Evolutionary conservation across 2,113 vertebrate species (phyloP), one percentile per base, ranked within the genome.

Genomic region (Pseudonaja textilis): DNA sequence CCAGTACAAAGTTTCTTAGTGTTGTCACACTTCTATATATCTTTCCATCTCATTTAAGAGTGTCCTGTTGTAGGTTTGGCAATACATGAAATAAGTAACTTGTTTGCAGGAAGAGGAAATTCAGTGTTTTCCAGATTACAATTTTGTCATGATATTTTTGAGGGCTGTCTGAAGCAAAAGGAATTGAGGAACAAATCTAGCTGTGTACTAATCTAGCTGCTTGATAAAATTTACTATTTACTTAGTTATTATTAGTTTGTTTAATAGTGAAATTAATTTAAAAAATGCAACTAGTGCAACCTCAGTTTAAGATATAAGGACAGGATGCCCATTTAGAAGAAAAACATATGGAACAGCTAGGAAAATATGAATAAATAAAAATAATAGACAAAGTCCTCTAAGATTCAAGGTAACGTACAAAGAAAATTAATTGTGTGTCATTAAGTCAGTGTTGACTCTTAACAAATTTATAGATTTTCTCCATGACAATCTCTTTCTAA

Each of bases 171-270:
- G 74, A 18, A 81, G 74, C 34, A 42, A 81, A 81, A 42, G 34
- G 34, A 81, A 81, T 81, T 42, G 74, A 81, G 20, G 7, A 22
- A 42, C 39, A 81, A 81, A 45, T 45, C 45, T 45, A 45, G 5
- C 45, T 42, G 74, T 81, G 0, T 81, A 81, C 74, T 81, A n/a
- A 64, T 0, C 0, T 1, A 87, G 20, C n/a, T 25, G n/a, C 7
- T 0, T 91, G 47, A 54, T 56, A 2, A 1, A 89, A 56, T 42
- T 81, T 50, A 50, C 7, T 81, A 81, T 81, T 81, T 81, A 81
- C 3, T 42, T 81, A 42, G n/a, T 74, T 34, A 81, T 81, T 81
- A 81, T 81, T 81, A 81, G 18, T 42, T 81, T 81, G 74, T 81
- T 42, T 81, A 42, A 81, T 81, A 8, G 18, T 42, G 18, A 81